Conservation (phyloP, 2,113 vertebrate genomes). For the Gobio gobio region DNA sequence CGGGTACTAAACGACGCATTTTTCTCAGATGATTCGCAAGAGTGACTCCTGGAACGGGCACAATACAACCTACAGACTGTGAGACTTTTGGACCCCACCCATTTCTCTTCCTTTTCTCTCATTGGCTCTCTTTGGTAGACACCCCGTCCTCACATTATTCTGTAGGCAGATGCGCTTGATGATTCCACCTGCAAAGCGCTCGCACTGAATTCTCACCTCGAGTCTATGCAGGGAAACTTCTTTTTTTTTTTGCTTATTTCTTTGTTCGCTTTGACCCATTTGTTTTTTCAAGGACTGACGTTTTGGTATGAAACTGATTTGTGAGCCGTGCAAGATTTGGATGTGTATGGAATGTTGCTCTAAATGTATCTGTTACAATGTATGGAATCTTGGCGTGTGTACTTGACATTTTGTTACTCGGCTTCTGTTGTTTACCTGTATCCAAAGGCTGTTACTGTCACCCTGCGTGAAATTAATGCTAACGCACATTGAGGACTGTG, state of each 20-base stretch:
- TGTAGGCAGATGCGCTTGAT: constrained; percentile 18
- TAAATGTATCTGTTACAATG: constrained; percentile 6
- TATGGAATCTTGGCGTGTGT: not conserved
- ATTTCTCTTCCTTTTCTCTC: not conserved
- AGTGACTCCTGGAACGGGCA: not conserved
- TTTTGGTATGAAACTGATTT: not conserved
- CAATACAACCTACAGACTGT: constrained; percentile 23
- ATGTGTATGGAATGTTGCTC: constrained; percentile 33
- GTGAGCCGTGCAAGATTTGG: constrained; percentile 30
- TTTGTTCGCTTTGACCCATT: not conserved
- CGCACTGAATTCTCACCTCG: constrained; percentile 17
- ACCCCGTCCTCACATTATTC: not conserved
- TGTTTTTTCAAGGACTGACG: not conserved
- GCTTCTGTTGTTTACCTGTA: constrained; percentile 20
- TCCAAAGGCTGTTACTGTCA: constrained; percentile 4
- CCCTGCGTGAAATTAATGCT: not conserved
- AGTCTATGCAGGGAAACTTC: constrained; percentile 49
- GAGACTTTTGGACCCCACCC: constrained; percentile 4
- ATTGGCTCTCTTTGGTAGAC: constrained; percentile 11
- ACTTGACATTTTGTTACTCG: not conserved
- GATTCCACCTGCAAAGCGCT: constrained; percentile 16
- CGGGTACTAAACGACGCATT: not conserved
- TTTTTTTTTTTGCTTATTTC: constrained; percentile 16
- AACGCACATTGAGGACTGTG: constrained; percentile 4
- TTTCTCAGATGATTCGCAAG: not conserved